These are phyloP conservation scores for Chrysodeixis includens DNA, from an alignment of 2,888 invertebrate genomes.

Conservation along the genomic window DNA sequence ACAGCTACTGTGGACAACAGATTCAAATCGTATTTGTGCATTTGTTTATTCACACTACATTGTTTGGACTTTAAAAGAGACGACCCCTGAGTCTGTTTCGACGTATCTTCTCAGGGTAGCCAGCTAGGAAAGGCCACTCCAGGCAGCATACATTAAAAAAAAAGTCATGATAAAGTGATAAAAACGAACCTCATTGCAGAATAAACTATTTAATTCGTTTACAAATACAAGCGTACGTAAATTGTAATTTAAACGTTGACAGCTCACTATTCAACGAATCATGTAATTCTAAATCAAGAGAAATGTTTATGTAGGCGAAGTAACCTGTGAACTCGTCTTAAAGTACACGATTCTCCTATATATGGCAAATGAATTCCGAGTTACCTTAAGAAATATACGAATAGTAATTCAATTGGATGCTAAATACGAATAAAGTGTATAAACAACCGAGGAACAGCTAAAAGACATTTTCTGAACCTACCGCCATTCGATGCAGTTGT, in stretches of 20 bases:
- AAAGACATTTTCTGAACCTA: constrained; percentile 11
- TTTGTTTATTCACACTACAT: too few species aligned
- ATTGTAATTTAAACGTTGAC: not conserved
- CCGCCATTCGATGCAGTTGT: too few species aligned
- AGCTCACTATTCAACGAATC: constrained; percentile 19
- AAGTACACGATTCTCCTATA: constrained; percentile 38
- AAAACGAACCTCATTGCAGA: too few species aligned
- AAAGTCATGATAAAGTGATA: too few species aligned
- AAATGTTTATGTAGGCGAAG: constrained; percentile 15
- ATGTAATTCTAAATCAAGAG: constrained; percentile 15
- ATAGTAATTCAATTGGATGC: constrained; percentile 31
- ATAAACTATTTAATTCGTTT: too few species aligned
- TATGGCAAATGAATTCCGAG: constrained; percentile 41
- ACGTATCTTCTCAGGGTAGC: too few species aligned
- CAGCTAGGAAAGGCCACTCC: too few species aligned
- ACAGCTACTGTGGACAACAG: not conserved
- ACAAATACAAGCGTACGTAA: too few species aligned
- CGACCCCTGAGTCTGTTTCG: too few species aligned
- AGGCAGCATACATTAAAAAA: too few species aligned
- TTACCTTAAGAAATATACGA: constrained; percentile 28
- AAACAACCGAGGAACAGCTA: constrained; percentile 11
- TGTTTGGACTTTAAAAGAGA: too few species aligned
- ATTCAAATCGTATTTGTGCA: too few species aligned
- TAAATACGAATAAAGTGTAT: constrained; percentile 32
- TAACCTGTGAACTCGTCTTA: constrained; percentile 35